Percentiles rank a stretch among this genome's conserved stretches.
Conservation (phyloP, 2,888 invertebrate species). For the Drosophila falleni region DNA sequence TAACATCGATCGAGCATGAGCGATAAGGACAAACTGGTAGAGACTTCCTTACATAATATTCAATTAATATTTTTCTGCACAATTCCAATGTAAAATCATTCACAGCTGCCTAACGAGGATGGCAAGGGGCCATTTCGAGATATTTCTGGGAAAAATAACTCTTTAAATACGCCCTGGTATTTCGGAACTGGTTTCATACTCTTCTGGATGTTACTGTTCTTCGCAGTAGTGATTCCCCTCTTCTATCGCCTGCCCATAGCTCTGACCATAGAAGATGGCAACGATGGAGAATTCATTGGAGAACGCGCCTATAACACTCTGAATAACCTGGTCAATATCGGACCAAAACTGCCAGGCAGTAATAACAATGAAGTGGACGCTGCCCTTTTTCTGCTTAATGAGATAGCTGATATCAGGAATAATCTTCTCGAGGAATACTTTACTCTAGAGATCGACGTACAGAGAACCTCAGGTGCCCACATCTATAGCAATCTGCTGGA, state of each 20-base stretch:
- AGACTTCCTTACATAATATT: not conserved
- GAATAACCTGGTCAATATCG: conserved; percentile 84
- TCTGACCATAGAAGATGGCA: conserved; percentile 62
- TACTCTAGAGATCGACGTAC: conserved; percentile 79
- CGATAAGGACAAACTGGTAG: conserved; percentile 50
- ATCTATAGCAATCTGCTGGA: conserved; percentile 65
- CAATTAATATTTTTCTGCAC: no score
- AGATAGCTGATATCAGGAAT: conserved; percentile 69
- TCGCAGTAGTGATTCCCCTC: conserved; percentile 68
- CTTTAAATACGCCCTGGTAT: conserved; percentile 59
- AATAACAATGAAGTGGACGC: conserved; percentile 89
- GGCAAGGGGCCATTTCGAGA: not conserved
- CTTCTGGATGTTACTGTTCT: conserved; percentile 75
- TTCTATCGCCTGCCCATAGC: conserved; percentile 72
- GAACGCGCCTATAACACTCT: conserved; percentile 87
- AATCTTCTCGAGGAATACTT: conserved; percentile 72
- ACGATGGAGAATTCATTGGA: conserved; percentile 87
- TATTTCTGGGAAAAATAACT: not conserved
- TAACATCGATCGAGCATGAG: conserved; percentile 16
- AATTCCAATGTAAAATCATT: not conserved
- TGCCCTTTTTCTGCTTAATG: conserved; percentile 85
- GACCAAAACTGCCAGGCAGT: conserved; percentile 90
- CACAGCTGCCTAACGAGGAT: conserved; percentile 32
- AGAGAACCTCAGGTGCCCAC: conserved; percentile 77
- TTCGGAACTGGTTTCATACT: conserved; percentile 69